Base-by-base conservation (phyloP, 2,888 invertebrate species). In the Cepaea hortensis region DNA sequence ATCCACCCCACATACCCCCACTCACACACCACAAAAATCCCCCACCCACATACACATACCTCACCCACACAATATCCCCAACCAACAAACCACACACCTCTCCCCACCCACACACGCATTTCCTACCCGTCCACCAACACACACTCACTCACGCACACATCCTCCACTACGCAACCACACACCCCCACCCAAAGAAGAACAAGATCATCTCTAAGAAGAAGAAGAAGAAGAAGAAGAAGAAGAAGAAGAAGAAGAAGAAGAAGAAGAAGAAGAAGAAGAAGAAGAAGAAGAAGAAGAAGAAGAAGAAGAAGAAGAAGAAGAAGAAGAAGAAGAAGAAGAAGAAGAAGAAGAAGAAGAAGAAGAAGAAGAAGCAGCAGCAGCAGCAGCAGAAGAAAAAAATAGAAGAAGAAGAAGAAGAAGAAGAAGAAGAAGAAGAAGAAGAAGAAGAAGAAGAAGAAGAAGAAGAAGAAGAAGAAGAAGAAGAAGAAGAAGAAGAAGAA, bases 281-380 rank as follows among this genome's bases (percentile, higher is more conserved):
- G 65, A 35, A 35, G 35, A 35, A 35, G 35, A 35, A 35, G 35
- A 35, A 35, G 35, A 35, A 35, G 35, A 35, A 35, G 35, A 35
- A 35, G 35, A 15, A 65, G 9, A 18, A 65, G 65, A 15, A 18
- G 9, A 18, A 15, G 65, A 15, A 18, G 18, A 18, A 65, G 65
- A 65, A 65, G 18, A 18, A 9, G 65, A 65, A 18, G 18, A 18
- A 65, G 9, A 65, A 18, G 18, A 65, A 65, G 65, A 65, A 82
- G 46, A 48, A 82, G 68, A 82, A 46, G 46, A 13, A 82, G 72
- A 70, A 68, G 46, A 68, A 70, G 70, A 82, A 35, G 46, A 48
- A 46, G 70, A 70, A 46, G 20, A 46, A 35, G 35, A 35, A 35
- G n/a, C n/a, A n/a, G n/a, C n/a, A n/a, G n/a, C n/a, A n/a, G n/a